These are phyloP conservation scores for Lepus timidus DNA, from an alignment of 2,113 vertebrate genomes.

Conservation along the genomic window DNA sequence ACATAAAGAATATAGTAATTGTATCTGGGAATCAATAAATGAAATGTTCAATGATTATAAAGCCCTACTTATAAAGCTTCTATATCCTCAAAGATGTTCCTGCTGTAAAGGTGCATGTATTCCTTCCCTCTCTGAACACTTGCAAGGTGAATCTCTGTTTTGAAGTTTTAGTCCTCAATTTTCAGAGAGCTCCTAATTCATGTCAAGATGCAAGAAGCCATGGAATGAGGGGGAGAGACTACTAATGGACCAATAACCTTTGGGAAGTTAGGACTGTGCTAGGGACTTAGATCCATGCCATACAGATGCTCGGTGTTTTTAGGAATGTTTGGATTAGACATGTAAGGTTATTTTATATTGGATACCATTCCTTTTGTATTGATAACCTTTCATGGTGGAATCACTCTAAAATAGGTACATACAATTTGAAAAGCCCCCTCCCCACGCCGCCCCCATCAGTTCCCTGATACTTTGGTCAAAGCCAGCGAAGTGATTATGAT, in stretches of 20 bases:
- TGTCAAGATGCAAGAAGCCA: background rate
- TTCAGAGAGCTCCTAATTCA: background rate
- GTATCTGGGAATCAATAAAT: background rate
- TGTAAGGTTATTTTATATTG: background rate
- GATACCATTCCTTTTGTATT: background rate
- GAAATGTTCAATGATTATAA: background rate
- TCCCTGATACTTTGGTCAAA: background rate
- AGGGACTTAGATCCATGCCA: background rate
- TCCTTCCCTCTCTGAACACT: background rate
- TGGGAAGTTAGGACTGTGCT: too few relatives aligned
- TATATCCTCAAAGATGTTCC: background rate
- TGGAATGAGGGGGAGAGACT: background rate
- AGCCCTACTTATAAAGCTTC: background rate
- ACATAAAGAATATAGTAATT: background rate
- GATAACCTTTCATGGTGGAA: background rate
- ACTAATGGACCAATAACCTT: background rate
- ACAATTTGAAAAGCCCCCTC: background rate
- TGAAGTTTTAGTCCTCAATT: background rate
- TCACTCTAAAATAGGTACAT: background rate
- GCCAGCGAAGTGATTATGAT: background rate
- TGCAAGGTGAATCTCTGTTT: background rate
- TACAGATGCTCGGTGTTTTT: background rate
- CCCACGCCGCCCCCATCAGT: background rate
- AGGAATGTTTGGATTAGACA: background rate
- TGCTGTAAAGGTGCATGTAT: rapidly evolving